Evolutionary conservation across 2,113 vertebrate species (phyloP), one percentile per base, ranked within the genome.

Genomic region (Oryzias javanicus): DNA sequence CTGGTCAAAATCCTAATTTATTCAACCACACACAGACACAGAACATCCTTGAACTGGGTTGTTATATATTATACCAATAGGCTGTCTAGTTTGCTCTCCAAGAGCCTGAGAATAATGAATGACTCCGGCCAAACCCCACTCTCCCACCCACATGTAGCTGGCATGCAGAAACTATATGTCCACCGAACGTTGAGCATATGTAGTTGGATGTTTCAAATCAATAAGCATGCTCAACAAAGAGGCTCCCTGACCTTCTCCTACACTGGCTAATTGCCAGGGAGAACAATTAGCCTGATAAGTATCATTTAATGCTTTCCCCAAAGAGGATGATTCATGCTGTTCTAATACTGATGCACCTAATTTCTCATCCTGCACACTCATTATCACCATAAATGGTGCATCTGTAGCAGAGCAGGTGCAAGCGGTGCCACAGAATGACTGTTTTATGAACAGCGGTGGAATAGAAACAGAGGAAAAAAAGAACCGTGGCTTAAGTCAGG

Each of bases 271-370:
- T 83, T 82, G 59, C 72, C 68, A 72, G 59, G 35, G 63, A 72
- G 76, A 86, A 86, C 82, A 88, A 89, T 89, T 79, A 89, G 72
- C 62, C 44, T 24, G 69, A 85, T 88, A 85, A 86, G 72, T 60
- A 83, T 85, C 71, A 65, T 25, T 79, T 84, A 79, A 63, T 81
- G 85, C 75, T 53, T 29, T 72, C 64, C 64, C 76, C 29, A 51
- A 60, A 79, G 65, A 77, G 60, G 35, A 47, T 66, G 68, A 73
- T 44, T 64, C 52, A 52, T 49, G 64, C 45, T 74, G 72, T 72
- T 81, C 52, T 19, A 63, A 88, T 79, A 87, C 82, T 83, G 88
- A 78, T 17, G 42, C 46, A 60, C 53, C 64, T 86, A 81, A 88
- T 83, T 83, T 72, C 64, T 82, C 77, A 84, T 71, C 72, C 76